phyloP scores from a whole-genome alignment of 2,113 vertebrate genomes.

The Aegotheles bennettii region DNA sequence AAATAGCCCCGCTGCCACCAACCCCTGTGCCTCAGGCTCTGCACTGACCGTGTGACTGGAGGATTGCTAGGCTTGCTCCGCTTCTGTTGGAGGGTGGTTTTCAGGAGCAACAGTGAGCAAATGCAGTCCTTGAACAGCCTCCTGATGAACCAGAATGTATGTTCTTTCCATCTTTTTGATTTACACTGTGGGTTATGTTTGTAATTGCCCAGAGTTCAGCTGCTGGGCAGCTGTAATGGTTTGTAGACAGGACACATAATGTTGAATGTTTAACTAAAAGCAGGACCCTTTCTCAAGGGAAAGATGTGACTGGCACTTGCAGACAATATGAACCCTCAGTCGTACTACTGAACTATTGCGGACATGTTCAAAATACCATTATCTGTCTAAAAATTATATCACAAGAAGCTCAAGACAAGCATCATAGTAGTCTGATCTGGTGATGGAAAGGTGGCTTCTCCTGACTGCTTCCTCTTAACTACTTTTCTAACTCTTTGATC shows the following conservation, averaged over 20 bases:
- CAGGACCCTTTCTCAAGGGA: background rate
- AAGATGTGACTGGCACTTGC: background rate
- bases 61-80: background rate
- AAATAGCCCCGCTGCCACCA: background rate
- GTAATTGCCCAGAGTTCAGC: background rate
- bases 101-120: background rate
- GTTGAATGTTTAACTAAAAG: background rate
- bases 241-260: background rate
- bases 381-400: background rate
- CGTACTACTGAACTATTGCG: background rate
- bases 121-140: background rate
- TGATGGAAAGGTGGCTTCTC: background rate
- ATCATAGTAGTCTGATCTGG: background rate
- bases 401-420: background rate
- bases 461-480: background rate
- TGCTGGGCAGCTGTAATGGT: background rate
- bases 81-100: background rate
- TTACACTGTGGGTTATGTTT: background rate
- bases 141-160: background rate
- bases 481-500: background rate
- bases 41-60: background rate
- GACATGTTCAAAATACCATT: background rate
- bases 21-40: background rate
- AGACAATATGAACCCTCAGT: background rate
- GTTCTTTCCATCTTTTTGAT: background rate